These are phyloP conservation scores for Andrena trimmerana DNA, from an alignment of 2,888 invertebrate genomes.

Conservation along the genomic window DNA sequence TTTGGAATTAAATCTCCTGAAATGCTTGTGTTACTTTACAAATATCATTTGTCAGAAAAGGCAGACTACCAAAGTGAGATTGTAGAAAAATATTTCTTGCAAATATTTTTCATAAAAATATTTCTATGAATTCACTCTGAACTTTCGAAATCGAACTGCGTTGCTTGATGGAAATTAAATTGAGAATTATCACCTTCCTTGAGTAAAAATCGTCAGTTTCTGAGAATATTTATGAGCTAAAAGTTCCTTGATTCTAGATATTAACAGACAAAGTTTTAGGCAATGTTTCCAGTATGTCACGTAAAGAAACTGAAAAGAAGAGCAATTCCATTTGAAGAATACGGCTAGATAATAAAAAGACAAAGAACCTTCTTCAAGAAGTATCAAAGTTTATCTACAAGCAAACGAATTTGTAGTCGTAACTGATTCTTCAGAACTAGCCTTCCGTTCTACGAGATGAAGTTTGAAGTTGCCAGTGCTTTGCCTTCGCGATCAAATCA, in stretches of 20 bases:
- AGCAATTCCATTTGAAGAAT: background rate
- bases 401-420: constrained; percentile 23
- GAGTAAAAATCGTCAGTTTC: no score
- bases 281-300: background rate
- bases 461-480: constrained; percentile 12
- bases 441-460: constrained; percentile 21
- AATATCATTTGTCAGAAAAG: no score
- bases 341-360: constrained; percentile 11
- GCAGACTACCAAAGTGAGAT: no score
- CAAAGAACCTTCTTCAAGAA: background rate
- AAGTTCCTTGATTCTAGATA: background rate
- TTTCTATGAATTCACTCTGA: no score
- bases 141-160: no score
- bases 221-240: background rate
- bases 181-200: no score
- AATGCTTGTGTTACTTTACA: background rate
- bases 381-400: constrained; percentile 19
- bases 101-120: no score
- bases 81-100: no score
- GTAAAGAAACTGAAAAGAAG: constrained; percentile 1
- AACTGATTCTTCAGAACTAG: constrained; percentile 20
- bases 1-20: background rate
- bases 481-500: constrained; percentile 12
- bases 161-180: no score
- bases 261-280: no score